A percentile compares a stretch with the other conserved stretches of the same genome.
These are phyloP conservation scores for Columba guinea DNA, from an alignment of 2,797 vertebrate species.

Conservation along the genomic window DNA sequence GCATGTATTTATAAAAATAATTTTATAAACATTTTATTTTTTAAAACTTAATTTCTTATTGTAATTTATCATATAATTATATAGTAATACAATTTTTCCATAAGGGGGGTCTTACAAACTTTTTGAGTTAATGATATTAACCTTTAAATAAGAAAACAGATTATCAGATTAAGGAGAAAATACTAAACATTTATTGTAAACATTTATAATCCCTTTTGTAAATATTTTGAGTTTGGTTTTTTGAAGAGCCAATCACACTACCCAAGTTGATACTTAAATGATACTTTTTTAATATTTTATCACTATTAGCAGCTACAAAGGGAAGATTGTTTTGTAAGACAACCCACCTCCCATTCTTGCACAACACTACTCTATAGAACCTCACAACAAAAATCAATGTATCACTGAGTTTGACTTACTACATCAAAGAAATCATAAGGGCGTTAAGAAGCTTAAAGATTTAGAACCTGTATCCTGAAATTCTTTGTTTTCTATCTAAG, in stretches of 20 bases:
- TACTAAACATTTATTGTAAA: background rate
- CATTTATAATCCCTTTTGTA: background rate
- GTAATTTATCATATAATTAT: background rate
- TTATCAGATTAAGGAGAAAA: background rate
- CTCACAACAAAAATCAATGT: background rate
- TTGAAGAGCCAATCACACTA: background rate
- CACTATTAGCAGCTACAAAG: background rate
- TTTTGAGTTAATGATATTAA: background rate
- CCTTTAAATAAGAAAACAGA: background rate
- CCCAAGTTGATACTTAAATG: background rate
- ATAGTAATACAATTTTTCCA: background rate
- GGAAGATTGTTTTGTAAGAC: background rate
- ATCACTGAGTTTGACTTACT: background rate
- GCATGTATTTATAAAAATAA: background rate
- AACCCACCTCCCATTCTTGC: background rate
- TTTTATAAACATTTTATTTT: background rate
- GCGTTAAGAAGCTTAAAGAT: constrained; percentile 47
- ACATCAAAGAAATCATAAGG: constrained; percentile 3
- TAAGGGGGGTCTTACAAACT: background rate
- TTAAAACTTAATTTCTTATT: background rate
- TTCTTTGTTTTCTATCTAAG: constrained; percentile 14
- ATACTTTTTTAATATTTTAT: background rate
- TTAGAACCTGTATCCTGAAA: constrained; percentile 33
- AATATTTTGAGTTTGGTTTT: background rate
- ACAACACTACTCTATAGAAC: background rate